A percentile compares a stretch with the other conserved stretches of the same genome.
Evolutionary conservation across 1,140 invertebrate species (phyloP).

Genomic region (Nasonia vitripennis): DNA sequence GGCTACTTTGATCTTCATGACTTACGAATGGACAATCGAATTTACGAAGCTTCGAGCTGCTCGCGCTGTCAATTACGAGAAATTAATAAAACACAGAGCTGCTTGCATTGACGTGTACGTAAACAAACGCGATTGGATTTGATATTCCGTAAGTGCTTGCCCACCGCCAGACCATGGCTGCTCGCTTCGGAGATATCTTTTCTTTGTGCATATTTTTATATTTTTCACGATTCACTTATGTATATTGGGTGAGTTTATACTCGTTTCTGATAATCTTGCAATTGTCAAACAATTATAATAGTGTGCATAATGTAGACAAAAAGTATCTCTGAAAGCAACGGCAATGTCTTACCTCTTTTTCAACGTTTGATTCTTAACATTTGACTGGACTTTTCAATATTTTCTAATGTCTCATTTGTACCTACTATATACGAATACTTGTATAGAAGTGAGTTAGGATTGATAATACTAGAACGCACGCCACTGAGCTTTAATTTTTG

Average conservation of each 20-base stretch:
- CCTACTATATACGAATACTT: not conserved
- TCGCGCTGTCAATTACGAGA: conserved; percentile 2
- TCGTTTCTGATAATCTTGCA: not conserved
- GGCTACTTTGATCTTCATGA: not conserved
- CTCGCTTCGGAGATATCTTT: not conserved
- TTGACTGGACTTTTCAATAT: not conserved
- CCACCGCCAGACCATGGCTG: not conserved
- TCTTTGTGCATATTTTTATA: not conserved
- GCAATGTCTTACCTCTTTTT: not conserved
- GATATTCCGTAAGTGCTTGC: conserved; percentile 15
- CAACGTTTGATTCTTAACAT: not conserved
- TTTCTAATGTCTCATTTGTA: no score
- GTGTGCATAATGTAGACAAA: not conserved
- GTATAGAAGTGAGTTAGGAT: not conserved
- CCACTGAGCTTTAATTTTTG: not conserved
- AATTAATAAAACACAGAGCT: not conserved
- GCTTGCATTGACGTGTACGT: not conserved
- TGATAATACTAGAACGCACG: not conserved
- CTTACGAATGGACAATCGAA: not conserved
- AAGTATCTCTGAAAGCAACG: not conserved
- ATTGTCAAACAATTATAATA: not conserved
- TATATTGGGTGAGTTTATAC: no score
- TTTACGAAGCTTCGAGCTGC: not conserved
- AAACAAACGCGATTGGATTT: conserved; percentile 17
- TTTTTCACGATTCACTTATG: no score